Base-by-base conservation (phyloP, 2,797 vertebrate species). In the Ceyx erithaca region DNA sequence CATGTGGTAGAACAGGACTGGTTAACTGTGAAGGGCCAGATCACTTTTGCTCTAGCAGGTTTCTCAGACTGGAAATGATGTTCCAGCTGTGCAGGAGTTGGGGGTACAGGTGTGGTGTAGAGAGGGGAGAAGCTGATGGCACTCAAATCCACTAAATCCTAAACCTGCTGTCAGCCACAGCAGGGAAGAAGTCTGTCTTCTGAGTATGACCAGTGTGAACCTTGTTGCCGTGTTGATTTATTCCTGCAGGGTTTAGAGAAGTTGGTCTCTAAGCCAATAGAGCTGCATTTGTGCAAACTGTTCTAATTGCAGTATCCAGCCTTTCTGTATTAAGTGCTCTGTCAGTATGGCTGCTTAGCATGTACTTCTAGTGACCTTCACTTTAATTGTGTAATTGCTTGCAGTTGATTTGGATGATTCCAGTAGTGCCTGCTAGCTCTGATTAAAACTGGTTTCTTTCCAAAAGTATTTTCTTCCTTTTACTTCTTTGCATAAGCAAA, bases 371-470 rank as follows among this genome's bases (percentile, higher is more conserved):
- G 46, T 72, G 73, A 85, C 87, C 82, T 80, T 78, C 54, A 20
- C 48, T 78, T 71, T 58, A 75, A 83, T 92, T 83, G 23, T 33
- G 54, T 78, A 45, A 80, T 43, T 85, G 49, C 83, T 86, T 62
- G 49, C n/a, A n/a, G 55, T 33, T 71, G 41, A 43, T 89, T 93
- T 91, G 37, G 25, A 64, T 87, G 16, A 72, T 19, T 86, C 63
- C 71, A 77, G 72, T 12, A 37, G 71, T n/a, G 52, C 45, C 16
- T 79, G 31, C 40, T 68, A 54, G 40, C 64, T 88, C 55, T 80
- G 52, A 90, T 88, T 91, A 87, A 78, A 92, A 46, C 77, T 63
- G 12, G 12, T 93, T 92, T 80, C 5, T 62, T 91, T 78, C 37
- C 63, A 80, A 33, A 85, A 55, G 18, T 46, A 17, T 45, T 30